These are phyloP conservation scores for Elephas maximus DNA, from an alignment of 2,113 vertebrate species.

Conservation along the genomic window DNA sequence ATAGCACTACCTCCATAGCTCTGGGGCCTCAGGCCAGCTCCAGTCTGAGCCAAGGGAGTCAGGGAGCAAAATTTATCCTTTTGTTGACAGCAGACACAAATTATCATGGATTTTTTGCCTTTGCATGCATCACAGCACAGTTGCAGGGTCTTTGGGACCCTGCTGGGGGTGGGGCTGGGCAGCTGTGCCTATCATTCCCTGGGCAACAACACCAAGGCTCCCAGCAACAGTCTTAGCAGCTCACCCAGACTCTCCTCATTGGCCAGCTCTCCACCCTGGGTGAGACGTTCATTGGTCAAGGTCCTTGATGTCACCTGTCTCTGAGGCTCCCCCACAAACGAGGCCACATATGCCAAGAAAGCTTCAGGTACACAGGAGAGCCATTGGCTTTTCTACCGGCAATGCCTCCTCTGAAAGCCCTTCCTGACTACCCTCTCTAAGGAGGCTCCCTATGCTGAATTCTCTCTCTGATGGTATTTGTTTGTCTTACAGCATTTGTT, in stretches of 20 bases:
- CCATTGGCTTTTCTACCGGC: background rate
- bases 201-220: background rate
- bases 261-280: background rate
- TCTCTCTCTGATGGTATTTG: background rate
- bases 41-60: background rate
- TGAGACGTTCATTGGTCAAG: constrained; percentile 43
- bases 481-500: background rate
- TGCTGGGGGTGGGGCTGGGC: background rate
- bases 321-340: constrained; percentile 30
- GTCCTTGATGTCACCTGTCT: constrained; percentile 73
- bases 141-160: background rate
- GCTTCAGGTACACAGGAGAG: background rate
- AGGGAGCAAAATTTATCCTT: background rate
- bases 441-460: background rate
- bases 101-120: background rate
- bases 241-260: constrained; percentile 16
- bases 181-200: background rate
- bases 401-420: background rate
- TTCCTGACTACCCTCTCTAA: background rate
- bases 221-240: constrained; percentile 36
- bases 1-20: background rate
- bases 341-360: background rate
- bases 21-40: background rate
- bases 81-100: background rate
- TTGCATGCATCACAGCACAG: constrained; percentile 21